Base-by-base conservation (phyloP, 2,113 vertebrate genomes). In the Alligator mississippiensis region DNA sequence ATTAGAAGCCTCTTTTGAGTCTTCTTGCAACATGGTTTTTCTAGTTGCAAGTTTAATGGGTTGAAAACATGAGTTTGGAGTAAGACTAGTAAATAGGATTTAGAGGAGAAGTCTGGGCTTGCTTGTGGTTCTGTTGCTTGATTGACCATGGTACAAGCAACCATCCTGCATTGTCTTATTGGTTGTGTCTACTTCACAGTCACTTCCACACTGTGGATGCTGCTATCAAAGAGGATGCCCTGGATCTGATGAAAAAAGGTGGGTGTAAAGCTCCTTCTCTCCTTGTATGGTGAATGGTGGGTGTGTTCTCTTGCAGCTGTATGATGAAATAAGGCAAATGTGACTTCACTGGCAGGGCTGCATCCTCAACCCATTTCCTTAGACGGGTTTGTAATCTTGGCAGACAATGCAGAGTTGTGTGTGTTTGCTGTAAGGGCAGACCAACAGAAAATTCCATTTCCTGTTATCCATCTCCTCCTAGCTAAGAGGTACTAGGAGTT, bases 241-340 rank as follows among this genome's bases (percentile, higher is more conserved):
- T 99, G 94, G 99, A 99, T 85, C 96, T 99, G 88, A 98, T 99
- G 79, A 85, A 98, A 57, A 98, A 98, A 97, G 99, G 99, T 99
- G 87, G 68, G 93, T 96, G 22, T 24, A 30, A 1, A 22, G n/a
- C 30, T 15, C 47, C 47, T 54, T 8, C 8, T 18, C 55, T 3
- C 6, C 22, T n/a, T 11, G 18, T 10, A 10, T 59, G 4, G 78
- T 28, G 55, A 14, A 9, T 3, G 2, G 60, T 61, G 78, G 62
- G 6, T 11, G 92, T 86, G 18, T 12, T 90, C 16, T 83, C 27
- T 11, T 18, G 92, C 88, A 94, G 98, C 89, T 97, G 94, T 1
- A 0, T 98, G 98, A 98, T 98, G 98, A 98, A 95, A 95, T 96
- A 95, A 98, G 98, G 98, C 98, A 97, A 97, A 96, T 97, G 98